These are phyloP conservation scores for Troides aeacus DNA, from an alignment of 2,888 invertebrate species.

Conservation along the genomic window DNA sequence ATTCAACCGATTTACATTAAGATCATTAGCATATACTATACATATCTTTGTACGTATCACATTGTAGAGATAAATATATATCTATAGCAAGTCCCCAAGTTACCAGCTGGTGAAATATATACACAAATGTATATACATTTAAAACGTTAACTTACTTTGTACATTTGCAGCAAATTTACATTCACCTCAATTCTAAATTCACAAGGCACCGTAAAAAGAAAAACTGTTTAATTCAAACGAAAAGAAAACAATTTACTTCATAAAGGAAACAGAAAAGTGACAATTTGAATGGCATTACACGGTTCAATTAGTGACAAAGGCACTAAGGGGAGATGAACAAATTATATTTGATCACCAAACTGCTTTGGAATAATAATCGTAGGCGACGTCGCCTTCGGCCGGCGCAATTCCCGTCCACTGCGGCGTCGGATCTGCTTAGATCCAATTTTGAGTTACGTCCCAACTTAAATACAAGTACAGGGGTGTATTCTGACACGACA, in stretches of 20 bases:
- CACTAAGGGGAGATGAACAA: slow-evolving; percentile 23
- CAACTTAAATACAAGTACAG: slow-evolving; percentile 35
- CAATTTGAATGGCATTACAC: slow-evolving; percentile 29
- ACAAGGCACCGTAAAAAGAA: too few species aligned
- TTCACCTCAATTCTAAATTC: too few species aligned
- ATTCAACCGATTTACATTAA: too few species aligned
- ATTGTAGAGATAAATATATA: too few species aligned
- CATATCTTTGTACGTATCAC: too few species aligned
- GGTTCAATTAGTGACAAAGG: slow-evolving; percentile 21
- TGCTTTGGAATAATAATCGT: slow-evolving; percentile 24
- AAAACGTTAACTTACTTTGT: too few species aligned
- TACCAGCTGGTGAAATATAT: too few species aligned
- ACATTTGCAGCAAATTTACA: too few species aligned
- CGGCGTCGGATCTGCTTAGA: slow-evolving; percentile 35
- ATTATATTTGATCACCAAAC: slow-evolving; percentile 28
- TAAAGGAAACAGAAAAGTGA: slow-evolving; percentile 21
- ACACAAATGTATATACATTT: too few species aligned
- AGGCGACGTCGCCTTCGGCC: slow-evolving; percentile 15
- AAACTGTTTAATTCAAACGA: too few species aligned
- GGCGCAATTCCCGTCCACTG: slow-evolving; percentile 31
- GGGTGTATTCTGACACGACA: slow-evolving; percentile 20
- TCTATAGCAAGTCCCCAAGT: too few species aligned
- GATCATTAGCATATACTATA: too few species aligned
- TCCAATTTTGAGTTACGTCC: slow-evolving; percentile 36
- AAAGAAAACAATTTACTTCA: slow-evolving; percentile 19